phyloP scores from a whole-genome alignment of 2,797 vertebrate species.

The Megalops cyprinoides region DNA sequence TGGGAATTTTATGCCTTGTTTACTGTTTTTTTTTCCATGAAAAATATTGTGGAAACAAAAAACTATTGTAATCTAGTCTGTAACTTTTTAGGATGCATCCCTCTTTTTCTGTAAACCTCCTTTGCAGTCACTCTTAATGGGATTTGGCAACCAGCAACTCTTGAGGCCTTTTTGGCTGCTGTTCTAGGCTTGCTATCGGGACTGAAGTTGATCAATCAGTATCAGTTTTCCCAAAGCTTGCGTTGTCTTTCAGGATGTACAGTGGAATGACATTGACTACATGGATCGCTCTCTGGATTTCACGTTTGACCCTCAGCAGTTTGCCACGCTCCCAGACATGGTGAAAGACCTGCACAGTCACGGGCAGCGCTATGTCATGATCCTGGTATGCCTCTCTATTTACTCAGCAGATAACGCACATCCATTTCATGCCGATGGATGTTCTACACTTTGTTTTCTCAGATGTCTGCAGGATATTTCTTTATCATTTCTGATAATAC shows the following conservation, averaged over 20 bases:
- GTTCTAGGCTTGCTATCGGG: neutral
- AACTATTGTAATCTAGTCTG: neutral
- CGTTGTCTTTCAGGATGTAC: constrained; percentile 71
- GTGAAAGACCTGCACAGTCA: constrained; percentile 84
- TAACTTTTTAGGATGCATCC: neutral
- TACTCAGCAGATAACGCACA: neutral
- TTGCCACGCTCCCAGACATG: constrained; percentile 78
- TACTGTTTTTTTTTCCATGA: neutral
- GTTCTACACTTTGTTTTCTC: neutral
- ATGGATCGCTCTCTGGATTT: constrained; percentile 84
- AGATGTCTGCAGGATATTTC: neutral
- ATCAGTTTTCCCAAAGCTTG: neutral
- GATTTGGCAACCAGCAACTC: neutral
- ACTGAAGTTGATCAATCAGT: neutral
- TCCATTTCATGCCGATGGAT: neutral
- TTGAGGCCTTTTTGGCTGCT: neutral
- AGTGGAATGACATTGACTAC: constrained; percentile 94
- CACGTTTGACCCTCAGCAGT: constrained; percentile 72
- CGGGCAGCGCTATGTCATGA: constrained; percentile 83
- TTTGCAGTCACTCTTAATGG: neutral
- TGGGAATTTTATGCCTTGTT: neutral
- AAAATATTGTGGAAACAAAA: neutral
- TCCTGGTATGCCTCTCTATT: constrained; percentile 73
- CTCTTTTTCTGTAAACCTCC: too few relatives aligned
- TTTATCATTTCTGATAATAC: neutral